Percentiles rank a stretch among this genome's conserved stretches.
Evolutionary conservation across 2,113 vertebrate species (phyloP).

Genomic region (Phaethon lepturus): DNA sequence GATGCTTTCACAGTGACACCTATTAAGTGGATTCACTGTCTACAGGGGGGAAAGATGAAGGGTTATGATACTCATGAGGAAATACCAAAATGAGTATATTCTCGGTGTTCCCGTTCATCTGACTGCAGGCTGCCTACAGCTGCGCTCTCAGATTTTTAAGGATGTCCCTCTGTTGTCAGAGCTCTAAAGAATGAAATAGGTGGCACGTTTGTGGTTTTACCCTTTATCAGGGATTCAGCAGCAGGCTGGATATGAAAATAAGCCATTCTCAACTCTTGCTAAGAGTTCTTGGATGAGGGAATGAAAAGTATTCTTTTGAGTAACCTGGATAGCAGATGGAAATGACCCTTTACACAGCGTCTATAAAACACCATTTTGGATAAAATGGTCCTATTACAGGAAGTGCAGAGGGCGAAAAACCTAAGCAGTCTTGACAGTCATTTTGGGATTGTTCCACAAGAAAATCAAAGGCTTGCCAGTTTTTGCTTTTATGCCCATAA

Average conservation of each 20-base stretch:
- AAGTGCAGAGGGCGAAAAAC: background rate
- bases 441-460: conserved; percentile 46
- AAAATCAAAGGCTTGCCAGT: conserved; percentile 57
- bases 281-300: background rate
- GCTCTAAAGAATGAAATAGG: background rate
- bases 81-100: background rate
- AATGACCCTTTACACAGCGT: background rate
- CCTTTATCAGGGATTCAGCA: background rate
- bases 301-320: background rate
- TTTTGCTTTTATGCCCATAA: conserved; percentile 58
- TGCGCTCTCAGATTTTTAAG: background rate
- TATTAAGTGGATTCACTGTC: background rate
- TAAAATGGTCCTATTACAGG: conserved; percentile 19
- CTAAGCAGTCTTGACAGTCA: background rate
- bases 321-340: background rate
- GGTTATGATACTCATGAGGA: background rate
- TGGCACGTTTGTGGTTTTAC: background rate
- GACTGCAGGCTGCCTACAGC: background rate
- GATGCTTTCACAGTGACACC: background rate
- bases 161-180: background rate
- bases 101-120: background rate
- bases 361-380: conserved; percentile 14
- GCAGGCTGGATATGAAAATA: background rate
- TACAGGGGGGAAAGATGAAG: background rate
- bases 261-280: background rate